Conservation (phyloP, 2,113 vertebrate species). For the Tachycineta bicolor region DNA sequence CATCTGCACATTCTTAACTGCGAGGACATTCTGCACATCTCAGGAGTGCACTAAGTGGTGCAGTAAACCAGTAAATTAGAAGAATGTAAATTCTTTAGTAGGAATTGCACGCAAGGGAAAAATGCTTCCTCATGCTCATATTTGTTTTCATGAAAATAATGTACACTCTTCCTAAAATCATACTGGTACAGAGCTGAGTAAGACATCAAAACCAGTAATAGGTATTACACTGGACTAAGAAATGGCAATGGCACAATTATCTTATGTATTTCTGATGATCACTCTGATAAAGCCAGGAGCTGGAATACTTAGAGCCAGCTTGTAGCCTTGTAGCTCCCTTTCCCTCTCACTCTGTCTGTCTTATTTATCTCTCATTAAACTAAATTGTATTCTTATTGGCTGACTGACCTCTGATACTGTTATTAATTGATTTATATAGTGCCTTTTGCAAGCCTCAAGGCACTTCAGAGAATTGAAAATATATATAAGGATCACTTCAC, state of each 20-base stretch:
- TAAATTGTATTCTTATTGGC: constrained; percentile 75
- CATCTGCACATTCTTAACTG: constrained; percentile 78
- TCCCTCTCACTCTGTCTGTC: constrained; percentile 52
- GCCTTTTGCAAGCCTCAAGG: constrained; percentile 60
- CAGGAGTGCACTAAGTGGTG: constrained; percentile 83
- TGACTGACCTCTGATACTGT: constrained; percentile 72
- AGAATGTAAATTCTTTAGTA: constrained; percentile 86
- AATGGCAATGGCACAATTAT: constrained; percentile 50
- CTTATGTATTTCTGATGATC: constrained; percentile 40
- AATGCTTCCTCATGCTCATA: constrained; percentile 82
- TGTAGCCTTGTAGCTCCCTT: constrained; percentile 19
- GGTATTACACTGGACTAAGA: constrained; percentile 69
- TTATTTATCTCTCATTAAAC: constrained; percentile 75
- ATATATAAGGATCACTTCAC: constrained; percentile 40
- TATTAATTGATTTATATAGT: constrained; percentile 72
- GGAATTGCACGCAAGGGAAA: constrained; percentile 83
- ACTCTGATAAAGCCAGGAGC: constrained; percentile 26
- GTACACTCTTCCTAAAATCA: constrained; percentile 79
- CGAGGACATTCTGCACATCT: constrained; percentile 81
- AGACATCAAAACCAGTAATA: constrained; percentile 77
- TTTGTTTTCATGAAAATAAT: constrained; percentile 88
- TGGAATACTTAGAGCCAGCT: not conserved
- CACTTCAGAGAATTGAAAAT: constrained; percentile 45
- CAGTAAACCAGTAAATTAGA: constrained; percentile 88
- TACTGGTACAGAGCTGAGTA: constrained; percentile 73